Evolutionary conservation across 2,113 vertebrate species (phyloP), one percentile per base, ranked within the genome.

Genomic region (Stercorarius parasiticus): DNA sequence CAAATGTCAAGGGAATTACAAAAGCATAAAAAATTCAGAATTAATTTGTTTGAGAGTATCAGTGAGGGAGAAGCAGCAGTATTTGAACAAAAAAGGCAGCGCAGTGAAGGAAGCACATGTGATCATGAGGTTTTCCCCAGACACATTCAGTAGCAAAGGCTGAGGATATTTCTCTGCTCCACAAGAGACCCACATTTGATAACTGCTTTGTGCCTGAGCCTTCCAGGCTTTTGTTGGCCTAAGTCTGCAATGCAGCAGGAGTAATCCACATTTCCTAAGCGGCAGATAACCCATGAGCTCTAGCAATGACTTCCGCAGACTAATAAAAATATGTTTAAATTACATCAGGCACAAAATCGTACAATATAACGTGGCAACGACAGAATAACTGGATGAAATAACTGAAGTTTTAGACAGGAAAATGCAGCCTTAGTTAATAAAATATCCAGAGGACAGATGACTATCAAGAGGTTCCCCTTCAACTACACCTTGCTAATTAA

Each of bases 221-320:
- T 88, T 80, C 43, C 78, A 85, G 38, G 73, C 80, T 93, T 86
- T 79, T 91, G 55, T 40, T 85, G 62, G 59, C n/a, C 36, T 42
- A 81, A 82, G 59, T 59, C 92, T 94, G 90, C 81, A 97, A n/a
- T 82, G 81, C 86, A 88, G 90, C 55, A 83, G 74, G 42, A 94
- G 22, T 50, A 84, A 86, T 74, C 38, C 43, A 73, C 79, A 47
- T 38, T 76, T 92, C 53, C 82, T 90, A 38, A 65, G 71, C 0
- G 0, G 42, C 69, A 88, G 76, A 62, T 64, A 66, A 80, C 32
- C 29, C 8, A 23, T 18, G 21, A 80, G 76, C 83, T 95, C 87
- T 65, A 94, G 49, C 80, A 84, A 25, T 49, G 19, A 53, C 67
- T 93, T 82, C 73, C 43, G 58, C 62, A 78, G 67, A 66, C 34